Evolutionary conservation across 2,113 vertebrate genomes (phyloP), one percentile per base, ranked within the genome.

Genomic region (Alouatta palliata): DNA sequence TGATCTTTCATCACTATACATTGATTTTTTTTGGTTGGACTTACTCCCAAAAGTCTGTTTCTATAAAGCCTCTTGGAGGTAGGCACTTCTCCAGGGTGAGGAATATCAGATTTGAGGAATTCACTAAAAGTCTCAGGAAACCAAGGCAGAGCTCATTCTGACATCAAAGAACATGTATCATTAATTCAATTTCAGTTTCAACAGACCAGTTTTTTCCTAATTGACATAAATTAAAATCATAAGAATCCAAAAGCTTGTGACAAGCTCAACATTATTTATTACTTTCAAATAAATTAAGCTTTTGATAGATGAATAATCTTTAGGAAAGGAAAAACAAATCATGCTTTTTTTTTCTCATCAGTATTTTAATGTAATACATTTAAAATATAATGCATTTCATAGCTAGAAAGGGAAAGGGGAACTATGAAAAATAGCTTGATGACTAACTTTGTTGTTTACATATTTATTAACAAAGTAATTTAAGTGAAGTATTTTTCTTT

Each of bases 91-190:
- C 87, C 32, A 83, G 56, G 25, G 14, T 61, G 30, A 79, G 61
- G 8, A 10, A 27, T 20, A 45, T 87, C 56, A 86, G 79, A 73
- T 75, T 70, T 96, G 30, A 30, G 14, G 49, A 17, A 73, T 83
- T 92, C 76, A 84, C 61, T 82, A 54, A 91, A 92, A 81, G 3
- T 90, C 25, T 84, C 73, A 96, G 40, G 54, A 95, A 87, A 82
- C 47, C 25, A 88, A 84, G 32, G 9, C 27, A 80, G 30, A 71
- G 9, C 17, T 89, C 30, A 76, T 73, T 96, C 71, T 96, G 23
- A 90, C 35, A 77, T 83, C 17, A 86, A 85, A 37, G 45, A 58
- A 66, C 16, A 56, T 21, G 40, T n/a, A 73, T 47, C 71, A 16
- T 30, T 90, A 49, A 73, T 20, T 77, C 14, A 94, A 79, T 47